Evolutionary conservation across 2,113 vertebrate genomes (phyloP).

Genomic region (Scolopax mira): DNA sequence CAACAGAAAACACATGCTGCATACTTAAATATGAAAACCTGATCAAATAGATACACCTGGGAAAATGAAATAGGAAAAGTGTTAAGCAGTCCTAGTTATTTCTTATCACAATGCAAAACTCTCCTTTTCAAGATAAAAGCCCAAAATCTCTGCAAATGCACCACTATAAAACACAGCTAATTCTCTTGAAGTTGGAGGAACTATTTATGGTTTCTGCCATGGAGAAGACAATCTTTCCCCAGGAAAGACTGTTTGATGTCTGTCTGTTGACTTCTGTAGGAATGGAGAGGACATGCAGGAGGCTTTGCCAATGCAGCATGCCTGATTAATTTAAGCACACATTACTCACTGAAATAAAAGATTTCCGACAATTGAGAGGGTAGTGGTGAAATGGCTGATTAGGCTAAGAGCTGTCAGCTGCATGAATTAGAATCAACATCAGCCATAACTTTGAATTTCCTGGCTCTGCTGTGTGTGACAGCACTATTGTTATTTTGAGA

Average conservation of each 20-base stretch:
- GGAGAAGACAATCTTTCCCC: not conserved
- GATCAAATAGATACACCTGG: not conserved
- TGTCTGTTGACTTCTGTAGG: not conserved
- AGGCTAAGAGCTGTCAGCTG: not conserved
- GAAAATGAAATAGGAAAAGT: not conserved
- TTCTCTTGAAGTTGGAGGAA: not conserved
- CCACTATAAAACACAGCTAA: not conserved
- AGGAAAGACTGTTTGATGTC: not conserved
- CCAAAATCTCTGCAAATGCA: not conserved
- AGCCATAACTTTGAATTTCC: not conserved
- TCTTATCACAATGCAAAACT: not conserved
- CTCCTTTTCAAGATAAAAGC: not conserved
- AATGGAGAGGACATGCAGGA: not conserved
- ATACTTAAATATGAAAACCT: not conserved
- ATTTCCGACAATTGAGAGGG: not conserved
- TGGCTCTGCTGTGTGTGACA: not conserved
- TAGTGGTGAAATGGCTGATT: not conserved
- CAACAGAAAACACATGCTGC: not conserved
- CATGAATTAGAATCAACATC: not conserved
- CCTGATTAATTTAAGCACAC: not conserved
- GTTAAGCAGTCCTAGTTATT: not conserved
- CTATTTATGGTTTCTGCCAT: not conserved
- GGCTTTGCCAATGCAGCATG: not conserved
- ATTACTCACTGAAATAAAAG: not conserved
- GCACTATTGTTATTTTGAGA: not conserved